Evolutionary conservation across 2,888 invertebrate genomes (phyloP), one percentile per base, ranked within the genome.

Genomic region (Caenorhabditis afra): DNA sequence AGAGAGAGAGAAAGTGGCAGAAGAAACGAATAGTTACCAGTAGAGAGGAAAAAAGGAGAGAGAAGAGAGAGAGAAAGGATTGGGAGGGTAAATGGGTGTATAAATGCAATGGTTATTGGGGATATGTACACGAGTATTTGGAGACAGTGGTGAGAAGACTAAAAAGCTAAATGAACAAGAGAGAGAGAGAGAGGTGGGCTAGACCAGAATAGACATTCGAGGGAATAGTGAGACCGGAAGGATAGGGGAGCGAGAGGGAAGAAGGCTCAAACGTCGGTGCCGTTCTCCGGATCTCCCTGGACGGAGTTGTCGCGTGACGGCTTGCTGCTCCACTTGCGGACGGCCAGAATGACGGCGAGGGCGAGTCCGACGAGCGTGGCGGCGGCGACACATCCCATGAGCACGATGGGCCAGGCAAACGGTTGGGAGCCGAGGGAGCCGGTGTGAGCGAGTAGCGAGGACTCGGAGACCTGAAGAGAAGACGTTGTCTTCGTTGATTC

Each of bases 301-400:
- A 77, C 82, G 1, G 83, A 84, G 64, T 78, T 81, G 58, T 78
- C 82, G 50, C 83, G 62, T 8, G 82, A 82, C 45, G 82, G 85
- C 68, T 85, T 85, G 55, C 81, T 70, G 58, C 80, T 83, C 83
- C 82, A 82, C 61, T 84, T 83, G 53, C 81, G 79, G 50, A 85
- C 78, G 29, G 78, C 77, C 18, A 81, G 55, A 41, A 79, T 62
- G 35, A 73, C 67, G n/a, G 75, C 71, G 29, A 71, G 68, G n/a
- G 78, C 61, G 20, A 82, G 49, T 22, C 78, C 79, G 37, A 76
- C 73, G 52, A 81, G 64, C 49, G 77, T 73, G 20, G 81, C 53
- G 14, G 84, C 81, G 14, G 82, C 81, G n/a, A 76, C 83, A 52
- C 74, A 75, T 44, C 71, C 81, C 74, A 83, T 73, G 3, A 81